These are phyloP conservation scores for Nephrotoma flavescens DNA, from an alignment of 2,888 invertebrate genomes.

Conservation along the genomic window DNA sequence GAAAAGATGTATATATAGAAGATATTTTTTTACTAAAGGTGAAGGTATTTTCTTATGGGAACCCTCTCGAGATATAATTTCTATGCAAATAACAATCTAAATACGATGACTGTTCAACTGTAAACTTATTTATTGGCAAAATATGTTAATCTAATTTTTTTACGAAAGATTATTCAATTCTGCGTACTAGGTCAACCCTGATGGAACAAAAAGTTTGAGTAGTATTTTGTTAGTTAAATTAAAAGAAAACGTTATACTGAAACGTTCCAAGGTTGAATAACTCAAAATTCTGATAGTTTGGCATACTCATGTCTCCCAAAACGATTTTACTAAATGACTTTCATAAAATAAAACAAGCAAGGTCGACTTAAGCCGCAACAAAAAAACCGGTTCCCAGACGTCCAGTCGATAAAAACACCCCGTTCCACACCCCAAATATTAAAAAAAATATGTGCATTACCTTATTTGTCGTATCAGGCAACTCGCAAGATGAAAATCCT, in stretches of 20 bases:
- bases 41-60: not conserved
- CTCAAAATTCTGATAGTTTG: not conserved
- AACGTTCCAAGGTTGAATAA: not conserved
- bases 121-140: not conserved
- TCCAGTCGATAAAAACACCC: not conserved
- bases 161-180: too few species aligned
- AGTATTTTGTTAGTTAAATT: too few species aligned
- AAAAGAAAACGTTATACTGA: too few species aligned
- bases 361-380: not conserved
- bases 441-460: not conserved
- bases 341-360: not conserved
- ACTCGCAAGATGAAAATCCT: not conserved
- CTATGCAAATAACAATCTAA: not conserved
- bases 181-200: too few species aligned
- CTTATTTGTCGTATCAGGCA: not conserved
- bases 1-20: not conserved
- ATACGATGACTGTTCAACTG: not conserved
- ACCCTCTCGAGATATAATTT: not conserved
- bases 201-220: too few species aligned
- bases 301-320: not conserved
- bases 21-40: not conserved
- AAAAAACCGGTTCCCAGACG: not conserved
- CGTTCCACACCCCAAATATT: not conserved
- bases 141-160: too few species aligned
- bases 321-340: not conserved